Percentiles rank a stretch among this genome's conserved stretches.
Conservation (phyloP, 2,888 invertebrate genomes). For the Ochropleura plecta region DNA sequence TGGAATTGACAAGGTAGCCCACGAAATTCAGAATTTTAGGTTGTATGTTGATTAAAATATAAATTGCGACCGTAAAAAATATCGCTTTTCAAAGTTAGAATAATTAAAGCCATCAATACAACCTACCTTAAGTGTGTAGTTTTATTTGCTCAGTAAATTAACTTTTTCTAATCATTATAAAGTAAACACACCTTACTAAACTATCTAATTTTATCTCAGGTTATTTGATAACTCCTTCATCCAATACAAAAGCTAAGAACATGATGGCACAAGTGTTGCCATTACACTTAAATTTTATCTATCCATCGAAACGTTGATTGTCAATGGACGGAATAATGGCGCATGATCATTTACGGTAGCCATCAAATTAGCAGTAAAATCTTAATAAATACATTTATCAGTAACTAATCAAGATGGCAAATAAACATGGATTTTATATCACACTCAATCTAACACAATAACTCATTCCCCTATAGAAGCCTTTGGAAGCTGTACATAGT, state of each 20-base stretch:
- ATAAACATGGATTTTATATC: conserved; percentile 38
- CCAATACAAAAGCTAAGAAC: not conserved
- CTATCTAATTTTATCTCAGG: not conserved
- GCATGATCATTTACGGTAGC: not conserved
- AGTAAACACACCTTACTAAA: not conserved
- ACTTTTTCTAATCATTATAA: not conserved
- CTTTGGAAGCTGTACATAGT: conserved; percentile 24
- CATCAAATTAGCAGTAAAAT: conserved; percentile 46
- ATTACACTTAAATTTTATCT: conserved; percentile 25
- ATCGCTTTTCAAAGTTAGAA: too few species aligned
- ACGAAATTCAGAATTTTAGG: too few species aligned
- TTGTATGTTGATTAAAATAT: too few species aligned
- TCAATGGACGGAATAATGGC: conserved; percentile 23
- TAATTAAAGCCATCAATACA: too few species aligned
- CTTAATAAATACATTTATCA: conserved; percentile 14
- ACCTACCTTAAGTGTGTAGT: not conserved
- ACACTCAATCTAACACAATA: conserved; percentile 28
- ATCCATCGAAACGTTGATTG: not conserved
- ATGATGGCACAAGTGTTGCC: not conserved
- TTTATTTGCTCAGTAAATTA: not conserved
- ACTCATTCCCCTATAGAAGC: conserved; percentile 36
- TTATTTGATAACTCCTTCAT: not conserved
- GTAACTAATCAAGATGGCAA: conserved; percentile 39
- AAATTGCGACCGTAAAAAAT: too few species aligned
- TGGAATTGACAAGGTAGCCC: not conserved